Evolutionary conservation across 2,113 vertebrate genomes (phyloP), one percentile per base, ranked within the genome.

Genomic region (zebrafish (Danio rerio)): DNA sequence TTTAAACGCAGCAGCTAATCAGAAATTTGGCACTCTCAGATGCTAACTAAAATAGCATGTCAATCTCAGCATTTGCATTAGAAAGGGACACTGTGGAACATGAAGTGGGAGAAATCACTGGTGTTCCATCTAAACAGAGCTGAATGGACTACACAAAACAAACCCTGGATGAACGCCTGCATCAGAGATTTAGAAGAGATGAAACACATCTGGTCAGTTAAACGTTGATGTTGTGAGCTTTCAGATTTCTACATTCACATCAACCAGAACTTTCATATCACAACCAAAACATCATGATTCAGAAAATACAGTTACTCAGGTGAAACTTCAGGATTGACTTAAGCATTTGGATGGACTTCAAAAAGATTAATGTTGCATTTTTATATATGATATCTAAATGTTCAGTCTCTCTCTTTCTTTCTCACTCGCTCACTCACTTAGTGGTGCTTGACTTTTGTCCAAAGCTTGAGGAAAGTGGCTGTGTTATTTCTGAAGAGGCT

Each of bases 11-110:
- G 83, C 82, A 90, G 88, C 91, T 85, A 91, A 91, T 91, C 90
- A 88, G 85, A 90, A 84, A 88, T 89, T 87, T 92, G 90, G 88
- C 90, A 76, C 78, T 83, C 85, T 81, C 83, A 69, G 74, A 83
- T 61, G 59, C 77, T 31, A 83, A 80, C 81, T 86, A 89, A 90
- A 88, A 77, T 81, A 81, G 86, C 84, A 89, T 90, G 90, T 90
- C 88, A 87, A 90, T 91, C 87, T 89, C 85, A 81, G 89, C 89
- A 92, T 93, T 93, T 91, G 90, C 89, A 93, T 93, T 84, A 91
- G 85, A 92, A 91, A 92, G 84, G 87, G 86, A 91, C 83, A 82
- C 7, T 62, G 87, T 88, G 89, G 87, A 93, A 88, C 75, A 86
- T 88, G 90, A 87, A 87, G 80, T 84, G 84, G 82, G 81, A 87